Evolutionary conservation across 2,797 vertebrate genomes (phyloP), one percentile per base, ranked within the genome.

Genomic region (Enteromius fasciolatus): DNA sequence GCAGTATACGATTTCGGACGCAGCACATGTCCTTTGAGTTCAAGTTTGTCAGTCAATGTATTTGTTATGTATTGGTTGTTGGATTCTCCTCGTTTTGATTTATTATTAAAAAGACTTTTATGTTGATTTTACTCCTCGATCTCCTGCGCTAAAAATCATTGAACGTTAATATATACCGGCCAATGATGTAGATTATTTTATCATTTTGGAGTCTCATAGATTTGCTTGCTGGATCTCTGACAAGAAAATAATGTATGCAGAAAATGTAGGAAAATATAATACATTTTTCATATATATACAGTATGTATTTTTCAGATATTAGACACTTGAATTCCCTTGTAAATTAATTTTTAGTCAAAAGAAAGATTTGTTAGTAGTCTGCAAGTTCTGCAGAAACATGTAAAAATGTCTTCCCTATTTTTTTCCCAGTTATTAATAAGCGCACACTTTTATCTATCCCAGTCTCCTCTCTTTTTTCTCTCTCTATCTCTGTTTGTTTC

Each of bases 401-500:
- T 28, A 12, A 50, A 74, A 74, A 23, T 15, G 12, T 39, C 33
- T 74, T 20, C 31, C 12, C 20, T 23, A 23, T 39, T 75, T 57
- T 57, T 75, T 39, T 57, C n/a, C 50, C 72, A 74, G 72, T 74
- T n/a, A 33, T 5, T 74, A 73, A 73, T 23, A 18, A 33, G 14
- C 0, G 12, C 50, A 39, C 33, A 11, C 50, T 75, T 75, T 57
- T 28, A 23, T 79, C 48, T 36, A 28, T 50, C 61, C 33, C 50
- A 68, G 36, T 76, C 73, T n/a, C 20, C 14, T 25, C 39, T 75
- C 68, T 69, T 33, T 79, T 48, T 69, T 12, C 36, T 44, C 41
- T 44, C 41, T 67, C 4, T 64, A 20, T 46, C 33, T 92, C 86
- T 80, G 88, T 57, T 91, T 90, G 91, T 87, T 86, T 90, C 85